Conservation (phyloP, 2,113 vertebrate species). For the Macaca fascicularis region DNA sequence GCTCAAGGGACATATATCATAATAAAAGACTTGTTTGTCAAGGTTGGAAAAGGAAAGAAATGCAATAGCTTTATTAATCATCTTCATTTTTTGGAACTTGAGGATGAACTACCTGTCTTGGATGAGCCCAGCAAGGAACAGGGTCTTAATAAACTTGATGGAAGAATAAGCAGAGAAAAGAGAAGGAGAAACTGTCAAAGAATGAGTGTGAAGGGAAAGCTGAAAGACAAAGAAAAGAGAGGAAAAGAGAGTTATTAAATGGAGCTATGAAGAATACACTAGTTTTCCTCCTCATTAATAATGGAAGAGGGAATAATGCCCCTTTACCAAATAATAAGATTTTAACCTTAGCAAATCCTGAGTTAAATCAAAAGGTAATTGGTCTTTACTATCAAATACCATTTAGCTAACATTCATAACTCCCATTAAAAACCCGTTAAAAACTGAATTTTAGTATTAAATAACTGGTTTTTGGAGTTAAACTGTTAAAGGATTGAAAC, state of each 20-base stretch:
- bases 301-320: background rate
- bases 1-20: background rate
- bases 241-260: background rate
- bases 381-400: constrained; percentile 49
- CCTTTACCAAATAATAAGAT: background rate
- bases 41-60: background rate
- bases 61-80: too few relatives aligned
- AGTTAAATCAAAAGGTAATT: background rate
- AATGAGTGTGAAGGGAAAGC: background rate
- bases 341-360: background rate
- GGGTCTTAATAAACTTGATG: background rate
- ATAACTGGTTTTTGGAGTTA: constrained; percentile 10
- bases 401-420: background rate
- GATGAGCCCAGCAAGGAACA: background rate
- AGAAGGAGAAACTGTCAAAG: background rate
- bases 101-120: background rate
- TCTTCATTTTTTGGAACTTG: background rate
- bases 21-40: background rate
- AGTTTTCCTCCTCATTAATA: background rate
- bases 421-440: constrained; percentile 55
- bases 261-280: background rate
- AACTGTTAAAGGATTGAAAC: constrained; percentile 83
- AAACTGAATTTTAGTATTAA: constrained; percentile 32
- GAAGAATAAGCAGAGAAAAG: background rate
- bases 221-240: background rate